These are phyloP conservation scores for Deilephila elpenor DNA, from an alignment of 2,888 invertebrate species.

Conservation along the genomic window DNA sequence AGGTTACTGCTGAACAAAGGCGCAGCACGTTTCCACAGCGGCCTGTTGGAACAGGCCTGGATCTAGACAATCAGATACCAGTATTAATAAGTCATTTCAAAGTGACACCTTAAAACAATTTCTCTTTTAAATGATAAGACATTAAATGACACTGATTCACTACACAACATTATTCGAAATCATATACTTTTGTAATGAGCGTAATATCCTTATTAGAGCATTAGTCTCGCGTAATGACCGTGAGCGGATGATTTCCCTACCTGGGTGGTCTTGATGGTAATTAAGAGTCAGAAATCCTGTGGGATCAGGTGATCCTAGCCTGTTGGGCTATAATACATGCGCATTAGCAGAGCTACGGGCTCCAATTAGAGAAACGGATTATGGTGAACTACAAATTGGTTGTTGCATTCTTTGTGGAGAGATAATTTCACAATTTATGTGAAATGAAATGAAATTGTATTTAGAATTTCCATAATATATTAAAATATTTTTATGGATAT, in stretches of 20 bases:
- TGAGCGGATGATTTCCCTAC: slow-evolving; percentile 38
- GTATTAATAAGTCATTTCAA: no score
- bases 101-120: no score
- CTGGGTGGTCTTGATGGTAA: slow-evolving; percentile 59
- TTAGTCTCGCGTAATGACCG: slow-evolving; percentile 42
- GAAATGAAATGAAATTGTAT: no score
- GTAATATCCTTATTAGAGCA: slow-evolving; percentile 52
- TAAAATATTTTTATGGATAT: no score
- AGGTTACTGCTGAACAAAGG: no score
- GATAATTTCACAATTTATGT: no score
- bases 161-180: slow-evolving; percentile 34
- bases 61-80: no score
- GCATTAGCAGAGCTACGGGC: neutral
- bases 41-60: no score
- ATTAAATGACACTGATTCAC: neutral
- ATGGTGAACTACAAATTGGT: neutral
- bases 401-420: neutral
- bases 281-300: slow-evolving; percentile 50
- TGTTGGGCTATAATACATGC: neutral
- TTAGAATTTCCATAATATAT: no score
- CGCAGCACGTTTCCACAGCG: no score
- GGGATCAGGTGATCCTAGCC: slow-evolving; percentile 1
- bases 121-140: no score
- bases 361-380: neutral
- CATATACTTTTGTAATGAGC: slow-evolving; percentile 50